These are phyloP conservation scores for Sapayoa aenigma DNA, from an alignment of 2,113 vertebrate genomes.

Conservation along the genomic window DNA sequence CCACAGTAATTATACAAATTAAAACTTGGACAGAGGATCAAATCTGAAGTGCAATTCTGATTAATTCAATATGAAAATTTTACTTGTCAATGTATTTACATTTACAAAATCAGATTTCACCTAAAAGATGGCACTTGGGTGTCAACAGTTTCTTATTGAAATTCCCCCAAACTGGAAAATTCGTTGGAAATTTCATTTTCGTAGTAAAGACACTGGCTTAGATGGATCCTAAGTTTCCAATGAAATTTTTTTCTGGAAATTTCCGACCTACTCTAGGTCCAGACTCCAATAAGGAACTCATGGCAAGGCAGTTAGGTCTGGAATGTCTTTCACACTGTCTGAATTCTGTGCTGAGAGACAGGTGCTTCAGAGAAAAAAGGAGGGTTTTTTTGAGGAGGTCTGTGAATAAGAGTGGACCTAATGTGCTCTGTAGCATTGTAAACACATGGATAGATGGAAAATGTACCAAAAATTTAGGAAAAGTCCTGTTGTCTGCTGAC, in stretches of 20 bases:
- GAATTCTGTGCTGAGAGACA: not conserved
- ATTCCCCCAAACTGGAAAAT: accelerated
- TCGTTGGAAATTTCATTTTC: not conserved
- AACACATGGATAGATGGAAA: not conserved
- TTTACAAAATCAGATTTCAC: not conserved
- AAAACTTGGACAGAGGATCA: not conserved
- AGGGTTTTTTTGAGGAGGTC: accelerated
- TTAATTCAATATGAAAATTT: not conserved
- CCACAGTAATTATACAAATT: not conserved
- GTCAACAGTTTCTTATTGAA: not conserved
- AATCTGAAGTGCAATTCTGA: not conserved
- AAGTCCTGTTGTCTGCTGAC: not conserved
- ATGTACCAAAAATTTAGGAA: not conserved
- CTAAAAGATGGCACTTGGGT: not conserved
- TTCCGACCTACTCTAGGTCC: not conserved
- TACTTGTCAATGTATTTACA: not conserved
- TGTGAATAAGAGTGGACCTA: not conserved
- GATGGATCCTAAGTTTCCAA: not conserved
- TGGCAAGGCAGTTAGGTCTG: accelerated
- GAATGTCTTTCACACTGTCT: accelerated
- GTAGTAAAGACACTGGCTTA: not conserved
- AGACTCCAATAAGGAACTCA: not conserved
- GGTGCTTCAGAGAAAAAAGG: not conserved
- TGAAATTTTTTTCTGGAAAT: not conserved
- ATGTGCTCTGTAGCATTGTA: not conserved